Percentiles rank a stretch among this genome's conserved stretches.
Conservation (phyloP, 1,140 invertebrate genomes). For the Bombus confusus region DNA sequence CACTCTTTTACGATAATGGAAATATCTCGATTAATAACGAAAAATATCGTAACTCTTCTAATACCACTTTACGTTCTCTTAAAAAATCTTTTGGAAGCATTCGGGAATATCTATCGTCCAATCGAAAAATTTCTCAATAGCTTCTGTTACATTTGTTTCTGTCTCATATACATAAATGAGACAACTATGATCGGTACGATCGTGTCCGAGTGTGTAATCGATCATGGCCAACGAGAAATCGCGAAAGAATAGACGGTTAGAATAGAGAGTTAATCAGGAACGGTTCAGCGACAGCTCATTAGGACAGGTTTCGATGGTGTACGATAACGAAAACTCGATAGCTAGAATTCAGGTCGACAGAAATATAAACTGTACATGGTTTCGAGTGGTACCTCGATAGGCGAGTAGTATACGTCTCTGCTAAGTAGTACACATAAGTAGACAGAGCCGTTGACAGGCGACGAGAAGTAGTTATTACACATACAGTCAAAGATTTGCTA, state of each 20-base stretch:
- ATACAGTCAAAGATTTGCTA: background rate
- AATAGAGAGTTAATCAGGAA: constrained; percentile 26
- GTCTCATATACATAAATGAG: background rate
- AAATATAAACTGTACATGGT: constrained; percentile 2
- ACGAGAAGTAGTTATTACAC: background rate
- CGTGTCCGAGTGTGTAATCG: background rate
- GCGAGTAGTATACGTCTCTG: background rate
- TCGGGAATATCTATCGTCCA: background rate
- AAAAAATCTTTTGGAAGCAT: background rate
- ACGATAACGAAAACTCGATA: constrained; percentile 3
- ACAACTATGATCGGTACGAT: background rate
- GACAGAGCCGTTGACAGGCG: background rate
- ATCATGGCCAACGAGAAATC: background rate
- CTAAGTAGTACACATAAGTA: background rate
- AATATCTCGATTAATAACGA: background rate
- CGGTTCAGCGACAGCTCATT: constrained; percentile 6
- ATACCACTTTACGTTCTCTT: background rate
- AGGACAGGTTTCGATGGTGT: constrained; percentile 4
- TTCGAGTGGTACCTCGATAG: background rate
- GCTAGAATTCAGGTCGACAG: background rate
- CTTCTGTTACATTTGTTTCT: background rate
- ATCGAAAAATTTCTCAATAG: background rate
- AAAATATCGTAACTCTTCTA: background rate
- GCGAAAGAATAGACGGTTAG: background rate
- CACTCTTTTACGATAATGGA: background rate